Conservation (phyloP, 2,113 vertebrate species). For the human (Homo sapiens) region GRCh38 chr2:164536501-164537000, state of each 20-base stretch:
- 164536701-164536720: background rate
- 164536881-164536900: background rate
- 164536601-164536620: background rate
- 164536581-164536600: background rate
- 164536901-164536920: background rate
- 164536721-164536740: background rate
- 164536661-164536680: background rate
- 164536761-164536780: background rate
- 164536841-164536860: background rate
- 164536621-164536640: background rate
- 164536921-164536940: background rate
- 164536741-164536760: background rate
- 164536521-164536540: background rate
- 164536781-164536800: background rate
- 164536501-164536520: background rate
- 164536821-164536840: background rate
- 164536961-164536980: background rate
- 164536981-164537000: background rate
- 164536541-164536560: background rate
- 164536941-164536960: background rate
- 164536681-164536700: slow-evolving; percentile 26
- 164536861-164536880: background rate
- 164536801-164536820: background rate
- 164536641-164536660: background rate
- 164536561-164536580: background rate